Evolutionary conservation across 2,888 invertebrate genomes (phyloP).

Genomic region (Agrotis clavis): DNA sequence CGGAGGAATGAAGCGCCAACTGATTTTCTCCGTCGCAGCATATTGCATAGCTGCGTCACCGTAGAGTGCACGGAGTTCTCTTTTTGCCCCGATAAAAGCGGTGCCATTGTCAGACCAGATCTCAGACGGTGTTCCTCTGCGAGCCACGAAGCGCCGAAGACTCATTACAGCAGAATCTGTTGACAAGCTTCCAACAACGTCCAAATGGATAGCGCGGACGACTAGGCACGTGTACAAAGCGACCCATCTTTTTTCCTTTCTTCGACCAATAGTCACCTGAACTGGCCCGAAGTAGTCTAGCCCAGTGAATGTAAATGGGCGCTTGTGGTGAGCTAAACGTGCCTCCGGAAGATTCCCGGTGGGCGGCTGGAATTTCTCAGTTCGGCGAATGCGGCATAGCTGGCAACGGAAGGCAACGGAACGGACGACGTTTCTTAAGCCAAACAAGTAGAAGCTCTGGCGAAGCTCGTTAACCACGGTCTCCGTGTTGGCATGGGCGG

Average conservation of each 20-base stretch:
- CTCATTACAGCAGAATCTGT: background rate
- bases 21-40: background rate
- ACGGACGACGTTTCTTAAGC: background rate
- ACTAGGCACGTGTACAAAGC: conserved; percentile 3
- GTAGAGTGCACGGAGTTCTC: background rate
- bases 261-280: background rate
- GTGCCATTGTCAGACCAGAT: conserved; percentile 5
- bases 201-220: background rate
- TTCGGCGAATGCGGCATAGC: background rate
- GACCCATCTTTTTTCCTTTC: background rate
- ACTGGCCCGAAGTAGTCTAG: background rate
- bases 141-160: background rate
- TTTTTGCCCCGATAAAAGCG: background rate
- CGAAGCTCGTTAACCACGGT: background rate
- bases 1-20: background rate
- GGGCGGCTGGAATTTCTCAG: too few species aligned
- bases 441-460: background rate
- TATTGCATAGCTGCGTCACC: background rate
- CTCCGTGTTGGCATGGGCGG: too few species aligned
- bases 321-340: background rate
- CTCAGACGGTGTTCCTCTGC: background rate
- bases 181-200: background rate
- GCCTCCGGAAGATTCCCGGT: background rate
- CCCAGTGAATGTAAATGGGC: background rate
- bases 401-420: too few species aligned